phyloP scores from a whole-genome alignment of 1,140 invertebrate species.

The Drosophila pandora region DNA sequence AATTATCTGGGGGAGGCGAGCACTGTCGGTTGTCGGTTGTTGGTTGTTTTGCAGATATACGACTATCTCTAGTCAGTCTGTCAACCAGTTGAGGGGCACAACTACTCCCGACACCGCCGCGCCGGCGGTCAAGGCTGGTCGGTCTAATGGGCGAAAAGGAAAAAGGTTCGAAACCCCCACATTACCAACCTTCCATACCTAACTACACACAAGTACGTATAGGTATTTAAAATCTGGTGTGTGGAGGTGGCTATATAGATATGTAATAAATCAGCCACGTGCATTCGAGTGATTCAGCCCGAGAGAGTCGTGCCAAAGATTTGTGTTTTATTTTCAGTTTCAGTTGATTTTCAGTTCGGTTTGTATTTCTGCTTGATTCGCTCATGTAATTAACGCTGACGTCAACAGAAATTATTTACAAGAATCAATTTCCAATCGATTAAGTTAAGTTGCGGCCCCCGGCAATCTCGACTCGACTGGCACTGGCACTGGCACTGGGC shows the following conservation, averaged over 20 bases:
- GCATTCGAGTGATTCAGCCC: slow-evolving; percentile 69
- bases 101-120: slow-evolving; percentile 38
- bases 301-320: slow-evolving; percentile 62
- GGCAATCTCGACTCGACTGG: slow-evolving; percentile 17
- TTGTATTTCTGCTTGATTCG: slow-evolving; percentile 8
- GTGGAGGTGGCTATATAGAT: slow-evolving; percentile 22
- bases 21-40: slow-evolving; percentile 3
- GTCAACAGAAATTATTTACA: slow-evolving; percentile 68
- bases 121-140: slow-evolving; percentile 70
- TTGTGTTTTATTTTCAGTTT: slow-evolving; percentile 28
- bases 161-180: slow-evolving; percentile 28
- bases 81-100: slow-evolving; percentile 26
- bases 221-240: neutral
- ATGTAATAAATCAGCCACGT: slow-evolving; percentile 75
- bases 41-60: slow-evolving; percentile 17
- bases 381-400: slow-evolving; percentile 77
- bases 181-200: neutral
- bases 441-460: slow-evolving; percentile 46
- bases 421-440: slow-evolving; percentile 81
- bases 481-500: neutral
- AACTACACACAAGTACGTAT: neutral
- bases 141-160: slow-evolving; percentile 49
- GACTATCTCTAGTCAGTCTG: slow-evolving; percentile 38
- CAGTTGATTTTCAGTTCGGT: neutral
- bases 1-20: slow-evolving; percentile 51